Base-by-base conservation (phyloP, 2,797 vertebrate species). In the Rallus crepitans region DNA sequence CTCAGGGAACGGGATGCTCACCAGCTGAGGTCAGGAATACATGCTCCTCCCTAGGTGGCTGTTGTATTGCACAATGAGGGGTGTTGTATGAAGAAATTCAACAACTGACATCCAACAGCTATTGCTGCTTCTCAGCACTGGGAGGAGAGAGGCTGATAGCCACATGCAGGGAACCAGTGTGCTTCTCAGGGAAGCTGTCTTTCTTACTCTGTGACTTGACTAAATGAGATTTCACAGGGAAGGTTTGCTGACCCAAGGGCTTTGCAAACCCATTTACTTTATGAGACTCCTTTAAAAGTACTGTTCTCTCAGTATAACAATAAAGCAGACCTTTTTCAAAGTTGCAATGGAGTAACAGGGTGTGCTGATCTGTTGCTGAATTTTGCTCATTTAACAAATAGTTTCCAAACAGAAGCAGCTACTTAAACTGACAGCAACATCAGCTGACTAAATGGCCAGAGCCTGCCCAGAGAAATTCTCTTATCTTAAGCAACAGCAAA, bases 101-200 rank as follows among this genome's bases (percentile, higher is more conserved):
- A 7, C 16, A 33, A 12, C 25, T 25, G 59, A 30, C 27, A 12
- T 0, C 1, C 23, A 12, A 0, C 1, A 27, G 42, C 31, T 31
- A 1, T 27, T 10, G 50, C 55, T 61, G 45, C n/a, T 31, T 12
- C 48, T 52, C 33, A 1, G 2, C 7, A 3, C 0, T 21, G 63
- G 33, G n/a, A 56, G 23, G 66, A 13, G 4, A 5, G 48, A 68
- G 11, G 33, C 59, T 40, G 42, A 64, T 10, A 18, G 61, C n/a
- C 31, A 21, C 0, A 0, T 7, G 48, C 8, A 23, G 7, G 57
- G 15, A 48, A 40, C 9, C 5, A 0, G 25, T 60, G 27, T 35
- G 1, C 7, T 64, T 59, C 39, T 45, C 31, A 4, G 23, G 23
- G 65, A 30, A 17, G 6, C 15, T 48, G 16, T 39, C 27, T 64